phyloP scores from a whole-genome alignment of 35 echinoderm and acorn worm genomes.

The Diadema setosum region DNA sequence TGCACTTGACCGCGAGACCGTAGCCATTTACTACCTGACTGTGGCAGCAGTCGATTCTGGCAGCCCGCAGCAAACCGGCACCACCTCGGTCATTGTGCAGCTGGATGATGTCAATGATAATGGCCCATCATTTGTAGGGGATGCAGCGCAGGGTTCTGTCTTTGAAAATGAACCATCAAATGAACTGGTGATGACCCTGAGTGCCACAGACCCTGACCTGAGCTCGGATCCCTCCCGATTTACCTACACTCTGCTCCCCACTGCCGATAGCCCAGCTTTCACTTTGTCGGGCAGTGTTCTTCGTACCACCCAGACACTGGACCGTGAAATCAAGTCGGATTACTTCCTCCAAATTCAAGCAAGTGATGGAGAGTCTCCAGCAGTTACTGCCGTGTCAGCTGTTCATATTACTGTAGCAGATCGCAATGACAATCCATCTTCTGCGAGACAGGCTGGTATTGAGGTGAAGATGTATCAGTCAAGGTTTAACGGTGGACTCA shows the following conservation, averaged over 20 bases:
- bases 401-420: constrained; percentile 71
- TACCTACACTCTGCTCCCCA: constrained; percentile 46
- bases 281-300: constrained; percentile 49
- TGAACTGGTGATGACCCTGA: constrained; percentile 76
- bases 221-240: constrained; percentile 57
- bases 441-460: constrained; percentile 71
- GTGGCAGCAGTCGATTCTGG: constrained; percentile 88
- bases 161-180: constrained; percentile 72
- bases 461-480: constrained; percentile 82
- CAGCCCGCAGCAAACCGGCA: constrained; percentile 70
- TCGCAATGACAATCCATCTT: constrained; percentile 88
- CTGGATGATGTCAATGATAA: constrained; percentile 96
- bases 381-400: constrained; percentile 68
- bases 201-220: constrained; percentile 81
- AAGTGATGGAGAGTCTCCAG: constrained; percentile 73
- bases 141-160: constrained; percentile 54
- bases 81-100: constrained; percentile 39
- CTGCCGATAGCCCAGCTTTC: constrained; percentile 37
- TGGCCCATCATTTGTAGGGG: constrained; percentile 65
- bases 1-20: constrained; percentile 75
- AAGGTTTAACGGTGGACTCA: constrained; percentile 68
- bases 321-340: constrained; percentile 66
- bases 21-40: constrained; percentile 65
- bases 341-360: constrained; percentile 78
- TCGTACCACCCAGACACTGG: constrained; percentile 47